Evolutionary conservation across 2,888 invertebrate genomes (phyloP).

Genomic region (Aleiodes alternator): DNA sequence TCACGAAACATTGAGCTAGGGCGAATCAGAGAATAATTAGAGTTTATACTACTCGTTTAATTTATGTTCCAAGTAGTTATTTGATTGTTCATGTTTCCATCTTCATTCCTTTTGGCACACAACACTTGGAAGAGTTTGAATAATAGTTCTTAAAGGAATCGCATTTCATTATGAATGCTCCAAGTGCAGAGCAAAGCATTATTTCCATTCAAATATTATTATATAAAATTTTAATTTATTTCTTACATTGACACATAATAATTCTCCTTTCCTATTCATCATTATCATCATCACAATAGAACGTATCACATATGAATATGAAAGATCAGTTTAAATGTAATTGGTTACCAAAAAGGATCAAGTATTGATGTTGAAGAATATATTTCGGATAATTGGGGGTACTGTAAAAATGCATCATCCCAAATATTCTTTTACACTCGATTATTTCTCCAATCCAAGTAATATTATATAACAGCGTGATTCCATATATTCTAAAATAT

Average conservation of each 20-base stretch:
- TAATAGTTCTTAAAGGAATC: background rate
- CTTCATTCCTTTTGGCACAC: too few species aligned
- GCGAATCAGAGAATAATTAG: slow-evolving; percentile 8
- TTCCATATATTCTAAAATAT: background rate
- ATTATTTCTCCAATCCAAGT: slow-evolving; percentile 9
- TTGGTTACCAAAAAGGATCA: slow-evolving; percentile 68
- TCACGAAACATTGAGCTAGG: slow-evolving; percentile 13
- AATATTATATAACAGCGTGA: slow-evolving; percentile 15
- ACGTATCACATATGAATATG: slow-evolving; percentile 61
- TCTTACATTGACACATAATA: slow-evolving; percentile 30
- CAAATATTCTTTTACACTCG: slow-evolving; percentile 2
- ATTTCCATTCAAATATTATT: slow-evolving; percentile 38
- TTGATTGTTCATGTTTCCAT: too few species aligned
- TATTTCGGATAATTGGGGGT: slow-evolving; percentile 62
- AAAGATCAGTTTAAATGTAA: slow-evolving; percentile 67
- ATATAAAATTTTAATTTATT: slow-evolving; percentile 39
- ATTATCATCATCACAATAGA: slow-evolving; percentile 40
- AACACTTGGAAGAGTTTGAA: slow-evolving; percentile 6
- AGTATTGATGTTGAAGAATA: slow-evolving; percentile 59
- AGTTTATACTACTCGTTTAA: background rate
- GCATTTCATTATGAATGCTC: background rate
- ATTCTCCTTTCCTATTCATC: background rate
- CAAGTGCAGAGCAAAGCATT: background rate
- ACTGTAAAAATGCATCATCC: slow-evolving; percentile 57
- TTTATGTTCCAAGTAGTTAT: too few species aligned